Evolutionary conservation across 2,888 invertebrate species (phyloP), one percentile per base, ranked within the genome.

Genomic region (Tryphoninae sp.): DNA sequence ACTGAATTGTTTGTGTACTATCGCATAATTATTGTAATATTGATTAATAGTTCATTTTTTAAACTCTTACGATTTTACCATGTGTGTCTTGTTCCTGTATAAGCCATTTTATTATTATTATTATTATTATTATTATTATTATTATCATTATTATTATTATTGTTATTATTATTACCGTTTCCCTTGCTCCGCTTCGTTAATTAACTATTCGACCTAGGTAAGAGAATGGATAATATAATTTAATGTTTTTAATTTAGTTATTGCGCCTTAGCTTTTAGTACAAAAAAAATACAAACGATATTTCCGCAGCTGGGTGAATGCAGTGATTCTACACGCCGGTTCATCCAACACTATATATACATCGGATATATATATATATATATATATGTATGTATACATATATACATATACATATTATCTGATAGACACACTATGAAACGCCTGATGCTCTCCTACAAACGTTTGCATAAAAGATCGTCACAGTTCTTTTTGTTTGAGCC

Each of bases 151-250:
- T 40, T 8, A 22, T 22, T 55, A 49, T 33, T 33, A 33, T 33
- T 33, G 7, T 6, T 22, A n/a, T 64, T 53, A 22, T 40, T 8
- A 22, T 22, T 55, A 49, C 58, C 79, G 9, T 13, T 75, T 74
- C 40, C 16, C 65, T 59, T 72, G 49, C 65, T 77, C 49, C 69
- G 69, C 73, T 82, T 79, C 45, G 68, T 68, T 68, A 26, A 67
- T 72, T 72, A 26, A 45, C 45, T 23, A 58, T 59, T 40, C 22
- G 42, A 55, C 19, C 16, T 58, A 33, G 33, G 33, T 68, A 55
- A 0, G 11, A 68, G 16, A 68, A 22, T 16, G 42, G 4, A 55
- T 1, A 16, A 55, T 55, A 11, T n/a, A 19, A 45, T 75, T 19
- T 65, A 40, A 62, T 55, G 45, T 45, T 67, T 58, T 26, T 59